Percentiles rank a stretch among this genome's conserved stretches.
phyloP scores from a whole-genome alignment of 2,797 vertebrate species.

The Gobio occitaniae region DNA sequence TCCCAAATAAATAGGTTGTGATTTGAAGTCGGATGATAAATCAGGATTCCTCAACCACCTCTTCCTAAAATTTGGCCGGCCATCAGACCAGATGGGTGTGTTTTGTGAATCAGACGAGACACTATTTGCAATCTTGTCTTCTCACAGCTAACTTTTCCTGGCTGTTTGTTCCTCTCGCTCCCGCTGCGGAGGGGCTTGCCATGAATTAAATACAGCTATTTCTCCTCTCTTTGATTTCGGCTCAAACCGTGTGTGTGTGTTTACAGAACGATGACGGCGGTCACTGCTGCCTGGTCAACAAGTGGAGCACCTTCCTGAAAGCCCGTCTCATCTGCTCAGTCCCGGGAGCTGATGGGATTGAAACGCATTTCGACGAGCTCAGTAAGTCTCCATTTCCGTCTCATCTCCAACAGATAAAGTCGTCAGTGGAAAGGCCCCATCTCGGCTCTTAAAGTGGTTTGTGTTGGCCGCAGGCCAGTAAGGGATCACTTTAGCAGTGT shows the following conservation, averaged over 20 bases:
- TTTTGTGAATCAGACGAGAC: constrained; percentile 55
- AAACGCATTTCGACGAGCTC: constrained; percentile 97
- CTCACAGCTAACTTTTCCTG: constrained; percentile 47
- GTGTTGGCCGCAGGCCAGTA: constrained; percentile 53
- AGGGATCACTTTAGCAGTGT: constrained; percentile 52
- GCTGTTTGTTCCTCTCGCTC: constrained; percentile 56
- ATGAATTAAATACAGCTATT: constrained; percentile 50
- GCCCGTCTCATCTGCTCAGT: constrained; percentile 97
- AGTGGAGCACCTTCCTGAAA: constrained; percentile 99
- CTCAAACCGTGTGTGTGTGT: constrained; percentile 22
- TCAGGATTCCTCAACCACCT: constrained; percentile 57
- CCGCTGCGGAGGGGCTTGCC: constrained; percentile 47
- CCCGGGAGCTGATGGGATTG: constrained; percentile 92
- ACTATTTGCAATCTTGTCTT: constrained; percentile 67
- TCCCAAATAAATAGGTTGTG: constrained; percentile 21
- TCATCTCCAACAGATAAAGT: constrained; percentile 13
- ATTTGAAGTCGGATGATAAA: constrained; percentile 45
- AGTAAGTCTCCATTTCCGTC: constrained; percentile 79
- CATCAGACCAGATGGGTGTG: constrained; percentile 69
- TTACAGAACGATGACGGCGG: constrained; percentile 94
- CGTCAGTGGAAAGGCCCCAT: constrained; percentile 7
- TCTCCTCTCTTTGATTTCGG: constrained; percentile 69
- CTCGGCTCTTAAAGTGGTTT: constrained; percentile 34
- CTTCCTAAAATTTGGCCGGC: constrained; percentile 62
- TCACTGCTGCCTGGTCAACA: constrained; percentile 98